Evolutionary conservation across 2,113 vertebrate species (phyloP).

Genomic region (Myotis lucifugus): DNA sequence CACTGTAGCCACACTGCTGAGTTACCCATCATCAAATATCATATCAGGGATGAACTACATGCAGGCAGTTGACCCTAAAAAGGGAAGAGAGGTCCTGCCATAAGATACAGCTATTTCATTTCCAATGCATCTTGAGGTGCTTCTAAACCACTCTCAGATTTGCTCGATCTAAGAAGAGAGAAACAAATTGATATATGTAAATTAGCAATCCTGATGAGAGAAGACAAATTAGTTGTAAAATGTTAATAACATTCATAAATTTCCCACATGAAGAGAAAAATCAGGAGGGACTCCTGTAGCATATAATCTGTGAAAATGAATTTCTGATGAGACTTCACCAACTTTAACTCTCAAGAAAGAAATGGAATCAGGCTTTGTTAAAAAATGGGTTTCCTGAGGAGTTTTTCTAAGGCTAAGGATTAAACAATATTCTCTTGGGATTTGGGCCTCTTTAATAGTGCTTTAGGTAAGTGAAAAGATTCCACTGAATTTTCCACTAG

Average conservation of each 20-base stretch:
- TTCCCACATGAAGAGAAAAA: neutral
- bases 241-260: neutral
- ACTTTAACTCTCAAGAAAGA: neutral
- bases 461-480: neutral
- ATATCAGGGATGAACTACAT: neutral
- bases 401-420: constrained; percentile 26
- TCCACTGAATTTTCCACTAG: neutral
- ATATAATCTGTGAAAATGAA: neutral
- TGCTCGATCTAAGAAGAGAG: neutral
- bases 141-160: neutral
- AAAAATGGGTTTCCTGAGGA: neutral
- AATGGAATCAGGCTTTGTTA: neutral
- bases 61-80: constrained; percentile 15
- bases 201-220: neutral
- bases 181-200: neutral
- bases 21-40: neutral
- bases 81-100: neutral
- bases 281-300: neutral
- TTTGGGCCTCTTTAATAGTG: neutral
- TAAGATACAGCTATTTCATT: neutral
- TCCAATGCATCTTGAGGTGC: neutral
- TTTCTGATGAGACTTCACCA: neutral
- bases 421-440: neutral
- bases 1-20: neutral
- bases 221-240: constrained; percentile 7